Conservation (phyloP, 2,797 vertebrate species). For the Clarias fuscus region DNA sequence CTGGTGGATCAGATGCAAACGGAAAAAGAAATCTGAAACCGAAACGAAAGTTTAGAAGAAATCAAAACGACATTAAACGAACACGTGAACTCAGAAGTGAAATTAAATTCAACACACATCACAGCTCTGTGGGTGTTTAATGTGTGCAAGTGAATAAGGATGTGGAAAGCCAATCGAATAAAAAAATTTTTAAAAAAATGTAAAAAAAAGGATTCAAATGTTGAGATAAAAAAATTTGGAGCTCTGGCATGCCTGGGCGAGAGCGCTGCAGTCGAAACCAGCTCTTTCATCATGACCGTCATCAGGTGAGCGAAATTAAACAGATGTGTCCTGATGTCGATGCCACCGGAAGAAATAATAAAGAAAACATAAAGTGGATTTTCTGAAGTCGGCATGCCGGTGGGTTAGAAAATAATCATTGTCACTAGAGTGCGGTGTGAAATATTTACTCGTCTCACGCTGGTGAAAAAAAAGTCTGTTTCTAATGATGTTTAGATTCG, state of each 20-base stretch:
- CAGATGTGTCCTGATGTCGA: background rate
- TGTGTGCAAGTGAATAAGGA: conserved; percentile 40
- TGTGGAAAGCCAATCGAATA: conserved; percentile 68
- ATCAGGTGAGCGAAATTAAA: background rate
- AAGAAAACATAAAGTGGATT: background rate
- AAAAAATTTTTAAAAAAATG: background rate
- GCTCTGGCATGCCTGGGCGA: conserved; percentile 60
- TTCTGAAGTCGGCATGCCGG: background rate
- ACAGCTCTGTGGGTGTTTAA: conserved; percentile 71
- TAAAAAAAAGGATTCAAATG: conserved; percentile 35
- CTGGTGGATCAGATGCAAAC: conserved; percentile 48
- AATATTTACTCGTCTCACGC: background rate
- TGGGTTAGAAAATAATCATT: background rate
- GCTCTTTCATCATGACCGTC: conserved; percentile 78
- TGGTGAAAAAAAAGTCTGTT: background rate
- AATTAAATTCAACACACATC: conserved; percentile 67
- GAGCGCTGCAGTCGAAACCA: conserved; percentile 76
- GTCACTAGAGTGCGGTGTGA: background rate
- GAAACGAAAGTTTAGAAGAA: background rate
- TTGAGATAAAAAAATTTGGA: conserved; percentile 13
- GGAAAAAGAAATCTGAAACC: conserved; percentile 26
- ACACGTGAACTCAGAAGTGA: conserved; percentile 47
- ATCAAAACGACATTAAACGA: conserved; percentile 48
- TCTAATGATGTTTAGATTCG: background rate
- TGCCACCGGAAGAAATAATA: background rate